Evolutionary conservation across 2,888 invertebrate genomes (phyloP), one percentile per base, ranked within the genome.

Genomic region (Eucera pruinosa): DNA sequence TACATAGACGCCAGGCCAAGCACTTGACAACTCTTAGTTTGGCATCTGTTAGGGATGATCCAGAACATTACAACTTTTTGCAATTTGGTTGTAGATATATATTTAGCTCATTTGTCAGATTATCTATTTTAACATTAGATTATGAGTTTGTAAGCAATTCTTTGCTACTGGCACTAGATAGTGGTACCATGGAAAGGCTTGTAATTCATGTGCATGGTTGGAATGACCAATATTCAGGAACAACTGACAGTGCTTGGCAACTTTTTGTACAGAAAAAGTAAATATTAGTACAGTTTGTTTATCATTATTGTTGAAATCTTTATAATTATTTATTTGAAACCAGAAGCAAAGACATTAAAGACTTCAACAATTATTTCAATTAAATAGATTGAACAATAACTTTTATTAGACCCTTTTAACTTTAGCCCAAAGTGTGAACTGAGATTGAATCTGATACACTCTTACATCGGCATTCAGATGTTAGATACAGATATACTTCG

Each of bases 41-140:
- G 84, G 95, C 96, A 81, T 95, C 96, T 61, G 94, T 96, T 36
- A 96, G 96, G 91, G 95, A 95, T 90, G 95, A 96, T 93, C 95
- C 96, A 70, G 94, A 95, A 86, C 94, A 94, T 87, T 96, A 96
- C 92, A 93, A 94, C 61, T 92, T 94, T 57, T 90, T 93, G 36
- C 93, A 94, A 83, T 93, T 95, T 75, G 93, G 95, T 86, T 55
- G 45, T 11, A 93, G 94, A 62, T 90, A 93, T 61, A 90, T 94
- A 78, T 94, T 96, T 83, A 93, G 93, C 81, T 93, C 94, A 62
- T 96, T 96, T 88, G 66, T 79, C 58, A 87, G 86, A 78, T 85
- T 92, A 20, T 84, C 89, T 4, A 70, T 89, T 25, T 91, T 94
- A 80, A 94, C 94, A 82, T 90, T 94, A 84, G 94, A 95, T 89